Conservation (phyloP, 2,113 vertebrate genomes). For the Girardinichthys multiradiatus region DNA sequence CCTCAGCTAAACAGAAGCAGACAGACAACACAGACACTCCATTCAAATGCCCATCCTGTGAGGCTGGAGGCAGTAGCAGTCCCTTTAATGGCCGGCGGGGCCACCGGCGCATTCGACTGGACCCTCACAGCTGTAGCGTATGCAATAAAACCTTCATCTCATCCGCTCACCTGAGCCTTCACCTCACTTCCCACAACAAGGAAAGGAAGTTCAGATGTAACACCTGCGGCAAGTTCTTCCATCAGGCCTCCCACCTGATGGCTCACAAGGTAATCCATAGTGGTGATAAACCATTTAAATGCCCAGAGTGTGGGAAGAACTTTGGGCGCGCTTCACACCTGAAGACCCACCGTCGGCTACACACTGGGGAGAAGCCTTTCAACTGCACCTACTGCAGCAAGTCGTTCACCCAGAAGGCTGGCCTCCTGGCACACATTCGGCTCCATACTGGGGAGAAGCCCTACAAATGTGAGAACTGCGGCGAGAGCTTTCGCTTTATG, state of each 20-base stretch:
- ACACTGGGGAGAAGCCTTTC: constrained; percentile 83
- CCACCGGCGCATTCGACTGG: constrained; percentile 60
- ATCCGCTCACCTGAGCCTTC: constrained; percentile 74
- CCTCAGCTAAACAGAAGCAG: constrained; percentile 16
- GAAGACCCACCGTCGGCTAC: constrained; percentile 80
- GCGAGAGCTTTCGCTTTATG: constrained; percentile 68
- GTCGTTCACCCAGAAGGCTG: constrained; percentile 76
- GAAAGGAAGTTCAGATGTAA: constrained; percentile 75
- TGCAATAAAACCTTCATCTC: constrained; percentile 81
- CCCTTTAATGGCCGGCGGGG: constrained; percentile 45
- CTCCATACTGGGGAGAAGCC: constrained; percentile 64
- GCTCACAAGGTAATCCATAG: constrained; percentile 80
- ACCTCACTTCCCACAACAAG: constrained; percentile 74
- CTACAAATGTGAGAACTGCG: constrained; percentile 71
- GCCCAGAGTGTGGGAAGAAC: constrained; percentile 78
- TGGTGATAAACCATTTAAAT: constrained; percentile 80
- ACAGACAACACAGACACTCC: constrained; percentile 13
- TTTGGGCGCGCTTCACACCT: constrained; percentile 81
- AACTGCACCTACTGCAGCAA: constrained; percentile 76
- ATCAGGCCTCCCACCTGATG: constrained; percentile 78
- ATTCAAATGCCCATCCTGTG: constrained; percentile 61
- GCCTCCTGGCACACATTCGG: constrained; percentile 71
- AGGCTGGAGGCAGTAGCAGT: constrained; percentile 34
- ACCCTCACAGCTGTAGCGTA: constrained; percentile 72
- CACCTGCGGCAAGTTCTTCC: constrained; percentile 78